phyloP scores from a whole-genome alignment of 2,797 vertebrate species.

The Fundulus diaphanus region DNA sequence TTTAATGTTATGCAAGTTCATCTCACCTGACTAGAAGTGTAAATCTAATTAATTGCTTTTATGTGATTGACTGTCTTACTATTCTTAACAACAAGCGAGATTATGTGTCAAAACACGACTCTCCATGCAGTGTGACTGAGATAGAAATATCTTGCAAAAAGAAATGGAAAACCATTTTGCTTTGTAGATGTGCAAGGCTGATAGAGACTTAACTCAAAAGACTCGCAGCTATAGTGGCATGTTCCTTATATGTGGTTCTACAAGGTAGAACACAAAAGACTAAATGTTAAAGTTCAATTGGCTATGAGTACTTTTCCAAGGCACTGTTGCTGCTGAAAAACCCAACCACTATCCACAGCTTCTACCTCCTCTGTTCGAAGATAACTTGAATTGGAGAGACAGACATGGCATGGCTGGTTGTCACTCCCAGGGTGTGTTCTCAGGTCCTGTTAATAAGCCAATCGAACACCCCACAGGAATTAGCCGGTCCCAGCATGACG shows the following conservation, averaged over 20 bases:
- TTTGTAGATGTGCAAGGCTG: no score
- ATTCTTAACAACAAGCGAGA: neutral
- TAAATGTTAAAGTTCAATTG: neutral
- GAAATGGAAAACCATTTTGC: neutral
- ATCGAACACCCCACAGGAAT: constrained; percentile 65
- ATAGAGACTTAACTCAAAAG: no score
- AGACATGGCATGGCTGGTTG: constrained; percentile 24
- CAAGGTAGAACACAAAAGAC: neutral
- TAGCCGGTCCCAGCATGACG: constrained; percentile 36
- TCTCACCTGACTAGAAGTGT: no score
- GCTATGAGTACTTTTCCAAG: neutral
- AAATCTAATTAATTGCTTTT: no score
- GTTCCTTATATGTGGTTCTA: neutral
- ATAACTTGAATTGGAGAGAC: neutral
- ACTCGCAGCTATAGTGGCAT: no score
- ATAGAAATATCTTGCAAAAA: neutral
- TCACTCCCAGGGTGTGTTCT: constrained; percentile 48
- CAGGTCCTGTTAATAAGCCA: constrained; percentile 75
- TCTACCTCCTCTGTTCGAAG: neutral
- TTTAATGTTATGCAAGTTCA: no score
- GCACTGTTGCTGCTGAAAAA: constrained; percentile 6
- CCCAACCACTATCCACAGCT: neutral
- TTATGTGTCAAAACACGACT: neutral
- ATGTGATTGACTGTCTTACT: no score
- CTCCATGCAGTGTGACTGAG: neutral